Conservation (phyloP, 2,888 invertebrate genomes). For the Meloe dianella region DNA sequence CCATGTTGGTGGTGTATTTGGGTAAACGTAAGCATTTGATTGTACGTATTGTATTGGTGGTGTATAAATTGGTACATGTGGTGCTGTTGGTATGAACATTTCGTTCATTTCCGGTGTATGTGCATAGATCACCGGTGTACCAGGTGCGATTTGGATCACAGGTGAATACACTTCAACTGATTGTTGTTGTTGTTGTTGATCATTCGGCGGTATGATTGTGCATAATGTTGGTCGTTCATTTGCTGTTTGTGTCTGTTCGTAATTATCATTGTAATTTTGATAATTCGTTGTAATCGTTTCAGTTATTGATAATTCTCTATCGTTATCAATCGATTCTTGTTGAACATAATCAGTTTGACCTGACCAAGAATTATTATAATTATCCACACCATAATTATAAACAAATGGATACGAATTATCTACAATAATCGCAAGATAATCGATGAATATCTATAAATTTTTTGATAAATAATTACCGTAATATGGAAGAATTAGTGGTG, state of each 20-base stretch:
- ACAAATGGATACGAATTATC: constrained; percentile 44
- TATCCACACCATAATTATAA: constrained; percentile 45
- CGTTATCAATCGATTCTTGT: constrained; percentile 4
- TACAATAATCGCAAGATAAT: constrained; percentile 28
- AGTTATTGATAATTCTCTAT: background rate
- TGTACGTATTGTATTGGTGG: constrained; percentile 43
- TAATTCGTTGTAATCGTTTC: background rate
- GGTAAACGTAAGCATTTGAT: constrained; percentile 41
- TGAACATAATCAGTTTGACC: constrained; percentile 7
- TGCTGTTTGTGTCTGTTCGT: background rate
- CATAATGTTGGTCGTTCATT: constrained; percentile 29
- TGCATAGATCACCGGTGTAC: constrained; percentile 44
- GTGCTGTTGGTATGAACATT: constrained; percentile 41
- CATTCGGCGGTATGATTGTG: background rate
- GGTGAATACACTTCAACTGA: constrained; percentile 44
- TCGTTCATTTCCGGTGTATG: constrained; percentile 40
- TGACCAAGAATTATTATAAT: constrained; percentile 31
- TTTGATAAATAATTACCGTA: too few species aligned
- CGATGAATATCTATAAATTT: too few species aligned
- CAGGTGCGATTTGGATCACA: constrained; percentile 39
- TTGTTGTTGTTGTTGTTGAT: background rate
- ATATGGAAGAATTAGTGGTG: constrained; percentile 47
- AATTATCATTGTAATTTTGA: constrained; percentile 11
- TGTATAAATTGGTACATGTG: constrained; percentile 42
- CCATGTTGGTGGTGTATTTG: constrained; percentile 44